phyloP scores from a whole-genome alignment of 2,888 invertebrate species.

The Rhingia campestris region DNA sequence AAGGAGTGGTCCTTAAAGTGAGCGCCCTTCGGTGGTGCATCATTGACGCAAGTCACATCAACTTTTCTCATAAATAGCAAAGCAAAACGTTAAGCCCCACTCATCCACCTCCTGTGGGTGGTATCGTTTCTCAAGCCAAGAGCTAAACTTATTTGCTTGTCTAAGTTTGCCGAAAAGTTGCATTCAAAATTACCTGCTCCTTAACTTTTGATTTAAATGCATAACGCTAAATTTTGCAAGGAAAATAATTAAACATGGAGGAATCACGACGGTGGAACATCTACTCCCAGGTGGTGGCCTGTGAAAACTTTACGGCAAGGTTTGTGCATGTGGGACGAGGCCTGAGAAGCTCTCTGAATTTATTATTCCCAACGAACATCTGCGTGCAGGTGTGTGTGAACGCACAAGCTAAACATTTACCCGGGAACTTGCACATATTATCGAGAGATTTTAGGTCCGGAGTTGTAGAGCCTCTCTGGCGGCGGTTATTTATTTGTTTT shows the following conservation, averaged over 20 bases:
- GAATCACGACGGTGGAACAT: constrained; percentile 11
- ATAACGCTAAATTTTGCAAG: constrained; percentile 51
- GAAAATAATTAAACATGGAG: constrained; percentile 66
- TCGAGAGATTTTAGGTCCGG: constrained; percentile 61
- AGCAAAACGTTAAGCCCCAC: constrained; percentile 4
- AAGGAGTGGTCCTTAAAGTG: neutral
- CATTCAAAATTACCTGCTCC: constrained; percentile 40
- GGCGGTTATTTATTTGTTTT: constrained; percentile 58
- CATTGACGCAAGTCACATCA: constrained; percentile 25
- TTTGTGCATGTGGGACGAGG: neutral
- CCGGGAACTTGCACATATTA: constrained; percentile 62
- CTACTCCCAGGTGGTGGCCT: constrained; percentile 18
- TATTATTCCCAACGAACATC: constrained; percentile 12
- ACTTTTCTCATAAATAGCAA: constrained; percentile 53
- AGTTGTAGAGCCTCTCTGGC: constrained; percentile 9
- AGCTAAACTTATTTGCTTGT: constrained; percentile 15
- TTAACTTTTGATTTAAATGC: constrained; percentile 64
- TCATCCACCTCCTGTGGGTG: neutral
- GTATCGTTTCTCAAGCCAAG: neutral
- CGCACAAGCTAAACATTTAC: constrained; percentile 37
- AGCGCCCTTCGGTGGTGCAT: neutral
- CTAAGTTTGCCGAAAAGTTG: constrained; percentile 18
- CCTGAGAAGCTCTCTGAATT: constrained; percentile 22
- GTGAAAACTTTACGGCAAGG: constrained; percentile 32
- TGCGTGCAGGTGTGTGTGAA: neutral